Evolutionary conservation across 2,888 invertebrate species (phyloP).

Genomic region (Nomada fucata): DNA sequence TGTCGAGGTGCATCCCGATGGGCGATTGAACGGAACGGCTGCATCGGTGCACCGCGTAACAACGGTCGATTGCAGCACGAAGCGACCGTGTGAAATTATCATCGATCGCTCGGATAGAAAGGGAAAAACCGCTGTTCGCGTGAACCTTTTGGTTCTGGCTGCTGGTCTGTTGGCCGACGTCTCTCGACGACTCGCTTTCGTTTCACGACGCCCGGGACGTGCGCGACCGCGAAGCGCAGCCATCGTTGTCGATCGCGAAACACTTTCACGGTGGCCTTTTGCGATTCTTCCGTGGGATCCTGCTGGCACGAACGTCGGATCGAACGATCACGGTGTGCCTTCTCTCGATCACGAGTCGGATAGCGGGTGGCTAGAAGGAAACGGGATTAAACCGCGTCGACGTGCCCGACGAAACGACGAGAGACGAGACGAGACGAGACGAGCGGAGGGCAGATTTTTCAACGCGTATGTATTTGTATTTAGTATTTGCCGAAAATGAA

Average conservation of each 20-base stretch:
- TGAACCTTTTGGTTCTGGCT: constrained; percentile 38
- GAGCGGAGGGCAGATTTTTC: too few relatives aligned
- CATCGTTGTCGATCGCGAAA: constrained; percentile 58
- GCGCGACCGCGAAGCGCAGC: constrained; percentile 17
- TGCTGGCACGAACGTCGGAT: constrained; percentile 44
- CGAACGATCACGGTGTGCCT: constrained; percentile 42
- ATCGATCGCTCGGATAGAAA: constrained; percentile 36
- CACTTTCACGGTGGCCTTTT: constrained; percentile 72
- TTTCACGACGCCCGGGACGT: constrained; percentile 31
- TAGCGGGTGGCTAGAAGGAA: background rate
- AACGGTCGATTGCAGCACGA: background rate
- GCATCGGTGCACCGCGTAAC: background rate
- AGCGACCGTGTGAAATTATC: constrained; percentile 51
- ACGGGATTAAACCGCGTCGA: background rate
- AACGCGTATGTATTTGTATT: too few relatives aligned
- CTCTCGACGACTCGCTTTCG: constrained; percentile 60
- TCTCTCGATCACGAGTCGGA: constrained; percentile 39
- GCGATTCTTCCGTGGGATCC: constrained; percentile 63
- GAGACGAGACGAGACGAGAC: background rate
- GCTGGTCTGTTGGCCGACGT: background rate
- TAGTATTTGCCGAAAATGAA: too few relatives aligned
- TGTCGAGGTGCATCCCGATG: too few relatives aligned
- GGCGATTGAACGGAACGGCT: background rate
- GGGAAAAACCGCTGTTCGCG: constrained; percentile 9
- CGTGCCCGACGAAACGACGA: background rate